Conservation (phyloP, 2,113 vertebrate species). For the Platysternon megacephalum region DNA sequence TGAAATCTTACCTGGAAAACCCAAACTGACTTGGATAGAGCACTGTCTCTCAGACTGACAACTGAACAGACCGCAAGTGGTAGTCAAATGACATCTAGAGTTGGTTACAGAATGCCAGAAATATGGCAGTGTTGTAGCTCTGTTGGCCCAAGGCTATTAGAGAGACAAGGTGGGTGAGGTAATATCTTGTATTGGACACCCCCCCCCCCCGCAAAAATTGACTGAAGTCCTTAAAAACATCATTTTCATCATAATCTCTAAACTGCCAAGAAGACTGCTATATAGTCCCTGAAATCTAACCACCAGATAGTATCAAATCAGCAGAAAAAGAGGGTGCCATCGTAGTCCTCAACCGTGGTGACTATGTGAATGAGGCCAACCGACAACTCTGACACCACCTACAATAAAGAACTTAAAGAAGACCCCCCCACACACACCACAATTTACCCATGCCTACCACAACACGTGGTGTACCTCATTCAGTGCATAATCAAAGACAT, state of each 20-base stretch:
- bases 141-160: not conserved
- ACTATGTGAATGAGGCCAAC: not conserved
- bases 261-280: not conserved
- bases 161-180: not conserved
- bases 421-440: not conserved
- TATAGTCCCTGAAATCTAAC: not conserved
- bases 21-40: accelerated
- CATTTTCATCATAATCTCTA: not conserved
- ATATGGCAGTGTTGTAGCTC: not conserved
- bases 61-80: accelerated
- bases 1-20: accelerated
- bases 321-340: not conserved
- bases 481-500: not conserved
- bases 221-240: not conserved
- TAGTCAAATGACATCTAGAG: accelerated
- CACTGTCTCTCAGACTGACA: accelerated
- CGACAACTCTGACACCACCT: not conserved
- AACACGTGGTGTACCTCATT: not conserved
- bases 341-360: not conserved
- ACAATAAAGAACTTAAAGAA: not conserved
- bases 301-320: not conserved
- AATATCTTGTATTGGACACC: not conserved
- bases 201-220: not conserved
- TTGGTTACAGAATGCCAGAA: accelerated
- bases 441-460: not conserved